Evolutionary conservation across 2,797 vertebrate species (phyloP).

Genomic region (Enteromius viviparus): DNA sequence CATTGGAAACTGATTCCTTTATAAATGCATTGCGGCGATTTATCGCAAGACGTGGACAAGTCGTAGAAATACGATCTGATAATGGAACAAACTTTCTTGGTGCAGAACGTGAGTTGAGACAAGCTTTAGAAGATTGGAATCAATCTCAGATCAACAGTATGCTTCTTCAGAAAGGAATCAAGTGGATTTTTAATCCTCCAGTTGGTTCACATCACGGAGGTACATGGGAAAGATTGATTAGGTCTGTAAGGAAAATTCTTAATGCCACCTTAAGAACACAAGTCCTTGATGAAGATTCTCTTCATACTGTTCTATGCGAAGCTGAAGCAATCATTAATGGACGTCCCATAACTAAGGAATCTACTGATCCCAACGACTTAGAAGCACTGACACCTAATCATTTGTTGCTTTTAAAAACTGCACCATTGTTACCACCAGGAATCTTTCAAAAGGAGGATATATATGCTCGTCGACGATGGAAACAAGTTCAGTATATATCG

Average conservation of each 20-base stretch:
- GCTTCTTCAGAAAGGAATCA: slow-evolving; percentile 2
- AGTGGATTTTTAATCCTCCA: not conserved
- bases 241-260: not conserved
- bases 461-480: no score
- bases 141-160: not conserved
- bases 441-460: no score
- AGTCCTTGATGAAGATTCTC: not conserved
- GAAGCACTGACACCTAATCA: not conserved
- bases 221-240: not conserved
- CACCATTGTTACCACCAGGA: no score
- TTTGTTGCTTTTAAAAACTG: not conserved
- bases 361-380: not conserved
- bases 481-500: no score
- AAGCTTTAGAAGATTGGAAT: not conserved
- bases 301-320: no score
- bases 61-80: not conserved
- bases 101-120: not conserved
- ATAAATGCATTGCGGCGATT: not conserved
- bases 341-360: not conserved
- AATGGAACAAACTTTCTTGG: not conserved
- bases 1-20: not conserved
- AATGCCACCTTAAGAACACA: not conserved
- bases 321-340: not conserved
- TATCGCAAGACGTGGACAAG: not conserved
- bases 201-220: not conserved